These are phyloP conservation scores for Hemiscyllium ocellatum DNA, from an alignment of 2,113 vertebrate genomes.

Conservation along the genomic window DNA sequence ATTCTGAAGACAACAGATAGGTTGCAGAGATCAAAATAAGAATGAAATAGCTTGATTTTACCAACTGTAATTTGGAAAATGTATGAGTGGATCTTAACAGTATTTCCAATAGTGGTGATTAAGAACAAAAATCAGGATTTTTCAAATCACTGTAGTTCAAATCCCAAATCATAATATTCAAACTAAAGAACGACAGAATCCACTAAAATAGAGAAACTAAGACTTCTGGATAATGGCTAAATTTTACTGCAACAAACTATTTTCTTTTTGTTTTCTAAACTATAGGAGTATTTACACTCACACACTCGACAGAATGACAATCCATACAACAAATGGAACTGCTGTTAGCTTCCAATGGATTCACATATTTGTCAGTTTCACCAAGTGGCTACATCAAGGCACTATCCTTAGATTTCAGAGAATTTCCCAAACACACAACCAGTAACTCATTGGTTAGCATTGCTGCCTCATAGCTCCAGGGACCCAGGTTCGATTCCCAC, in stretches of 20 bases:
- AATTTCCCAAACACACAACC: background rate
- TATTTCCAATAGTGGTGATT: background rate
- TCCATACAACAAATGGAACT: background rate
- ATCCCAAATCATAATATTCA: background rate
- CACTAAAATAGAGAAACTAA: background rate
- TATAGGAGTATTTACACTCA: background rate
- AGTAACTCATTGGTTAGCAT: too few species aligned
- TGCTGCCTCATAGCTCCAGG: too few species aligned
- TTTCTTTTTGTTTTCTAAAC: background rate
- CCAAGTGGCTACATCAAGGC: background rate
- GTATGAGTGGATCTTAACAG: too few species aligned
- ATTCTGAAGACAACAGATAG: constrained; percentile 40
- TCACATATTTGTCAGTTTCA: background rate
- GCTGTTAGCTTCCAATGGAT: background rate
- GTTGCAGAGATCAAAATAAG: constrained; percentile 38
- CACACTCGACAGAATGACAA: background rate
- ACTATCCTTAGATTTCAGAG: background rate
- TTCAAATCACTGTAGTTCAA: background rate
- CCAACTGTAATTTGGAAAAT: too few species aligned
- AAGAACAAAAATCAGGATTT: background rate
- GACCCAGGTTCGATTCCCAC: too few species aligned
- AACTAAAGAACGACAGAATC: background rate
- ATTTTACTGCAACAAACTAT: background rate
- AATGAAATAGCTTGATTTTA: background rate
- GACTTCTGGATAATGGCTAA: background rate